A percentile compares a stretch with the other conserved stretches of the same genome.
Conservation (phyloP, 1,140 invertebrate species). For the Aphelinus certus region DNA sequence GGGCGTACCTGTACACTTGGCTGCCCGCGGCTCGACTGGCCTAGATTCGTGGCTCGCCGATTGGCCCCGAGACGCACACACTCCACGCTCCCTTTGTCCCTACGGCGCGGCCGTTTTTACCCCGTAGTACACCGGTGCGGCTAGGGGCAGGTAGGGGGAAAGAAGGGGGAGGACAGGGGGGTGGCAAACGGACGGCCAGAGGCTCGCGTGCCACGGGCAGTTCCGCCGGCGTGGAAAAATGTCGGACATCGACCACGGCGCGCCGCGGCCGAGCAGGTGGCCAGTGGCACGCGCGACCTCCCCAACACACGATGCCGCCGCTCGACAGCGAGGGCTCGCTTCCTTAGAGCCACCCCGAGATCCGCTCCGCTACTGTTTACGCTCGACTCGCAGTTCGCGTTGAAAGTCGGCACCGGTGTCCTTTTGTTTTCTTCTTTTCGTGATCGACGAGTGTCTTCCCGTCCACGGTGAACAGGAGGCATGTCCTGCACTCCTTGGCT, state of each 20-base stretch:
- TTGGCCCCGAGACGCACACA: not conserved
- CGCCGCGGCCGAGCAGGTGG: conserved; percentile 17
- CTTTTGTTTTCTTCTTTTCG: too few species aligned
- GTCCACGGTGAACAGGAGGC: too few species aligned
- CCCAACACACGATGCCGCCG: not conserved
- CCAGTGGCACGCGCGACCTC: conserved; percentile 8
- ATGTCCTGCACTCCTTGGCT: too few species aligned
- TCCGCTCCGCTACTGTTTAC: too few species aligned
- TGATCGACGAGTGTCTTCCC: too few species aligned
- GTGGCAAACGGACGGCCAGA: conserved; percentile 20
- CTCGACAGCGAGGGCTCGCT: too few species aligned
- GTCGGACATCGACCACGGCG: conserved; percentile 41
- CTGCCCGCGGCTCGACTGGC: conserved; percentile 23
- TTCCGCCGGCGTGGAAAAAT: conserved; percentile 32
- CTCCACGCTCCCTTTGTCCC: conserved; percentile 15
- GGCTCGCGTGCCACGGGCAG: conserved; percentile 21
- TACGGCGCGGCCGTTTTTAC: not conserved
- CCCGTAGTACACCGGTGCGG: not conserved
- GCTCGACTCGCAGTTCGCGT: too few species aligned
- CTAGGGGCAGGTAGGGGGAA: not conserved
- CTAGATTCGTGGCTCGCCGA: conserved; percentile 24
- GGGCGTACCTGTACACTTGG: too few species aligned
- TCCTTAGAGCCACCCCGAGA: too few species aligned
- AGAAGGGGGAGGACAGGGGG: not conserved
- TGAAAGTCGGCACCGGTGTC: too few species aligned